Conservation (phyloP, 2,888 invertebrate genomes). For the Mimumesa dahlbomi region DNA sequence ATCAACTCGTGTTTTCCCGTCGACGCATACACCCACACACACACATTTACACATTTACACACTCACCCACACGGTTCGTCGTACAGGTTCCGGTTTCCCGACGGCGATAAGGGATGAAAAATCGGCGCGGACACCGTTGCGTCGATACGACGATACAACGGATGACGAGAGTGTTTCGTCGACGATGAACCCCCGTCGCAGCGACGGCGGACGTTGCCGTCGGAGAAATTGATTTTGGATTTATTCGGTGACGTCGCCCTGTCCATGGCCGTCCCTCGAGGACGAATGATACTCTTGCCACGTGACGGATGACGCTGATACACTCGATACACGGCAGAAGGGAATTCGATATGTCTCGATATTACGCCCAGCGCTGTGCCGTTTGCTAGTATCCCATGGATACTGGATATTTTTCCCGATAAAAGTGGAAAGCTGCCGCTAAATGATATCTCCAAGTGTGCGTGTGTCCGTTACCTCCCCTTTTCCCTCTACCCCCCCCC, state of each 20-base stretch:
- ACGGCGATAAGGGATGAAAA: slow-evolving; percentile 51
- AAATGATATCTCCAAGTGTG: not conserved
- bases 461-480: not conserved
- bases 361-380: not conserved
- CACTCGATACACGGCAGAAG: slow-evolving; percentile 18
- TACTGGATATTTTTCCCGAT: not conserved
- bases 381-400: too few relatives aligned
- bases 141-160: slow-evolving; percentile 11
- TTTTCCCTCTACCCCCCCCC: too few relatives aligned
- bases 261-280: slow-evolving; percentile 15
- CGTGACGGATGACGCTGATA: slow-evolving; percentile 33
- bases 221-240: slow-evolving; percentile 55
- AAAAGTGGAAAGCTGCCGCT: not conserved
- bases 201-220: slow-evolving; percentile 14
- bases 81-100: slow-evolving; percentile 4
- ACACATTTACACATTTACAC: not conserved
- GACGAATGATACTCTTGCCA: slow-evolving; percentile 39
- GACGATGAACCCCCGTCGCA: not conserved
- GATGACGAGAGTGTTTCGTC: slow-evolving; percentile 29
- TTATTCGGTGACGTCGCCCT: slow-evolving; percentile 47
- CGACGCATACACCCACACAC: not conserved
- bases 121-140: slow-evolving; percentile 21
- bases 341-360: slow-evolving; percentile 30
- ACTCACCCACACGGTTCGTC: not conserved
- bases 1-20: not conserved